Conservation (phyloP, 2,797 vertebrate species). For the Intellagama lesueurii region DNA sequence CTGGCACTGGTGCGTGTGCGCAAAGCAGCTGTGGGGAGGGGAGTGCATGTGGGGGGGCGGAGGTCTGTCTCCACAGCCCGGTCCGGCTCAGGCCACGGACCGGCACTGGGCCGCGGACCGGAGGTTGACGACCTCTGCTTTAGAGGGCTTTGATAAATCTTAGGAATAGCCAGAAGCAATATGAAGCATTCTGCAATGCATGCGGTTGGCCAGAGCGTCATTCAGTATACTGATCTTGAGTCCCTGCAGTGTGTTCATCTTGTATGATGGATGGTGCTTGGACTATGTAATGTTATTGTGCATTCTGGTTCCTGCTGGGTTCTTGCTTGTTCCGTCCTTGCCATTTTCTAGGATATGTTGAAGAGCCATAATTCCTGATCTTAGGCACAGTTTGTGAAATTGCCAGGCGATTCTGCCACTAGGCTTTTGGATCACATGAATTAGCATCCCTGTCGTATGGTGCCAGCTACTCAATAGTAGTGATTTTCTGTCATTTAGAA, state of each 20-base stretch:
- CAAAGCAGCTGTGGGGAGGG: no score
- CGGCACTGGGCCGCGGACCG: no score
- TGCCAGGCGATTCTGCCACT: constrained; percentile 41
- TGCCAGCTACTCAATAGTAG: constrained; percentile 43
- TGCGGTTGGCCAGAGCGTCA: constrained; percentile 3
- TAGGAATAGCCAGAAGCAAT: neutral
- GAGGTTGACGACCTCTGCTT: no score
- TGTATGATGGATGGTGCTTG: neutral
- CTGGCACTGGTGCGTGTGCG: no score
- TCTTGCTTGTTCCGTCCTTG: constrained; percentile 18
- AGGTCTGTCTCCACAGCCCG: no score
- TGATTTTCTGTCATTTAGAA: constrained; percentile 58
- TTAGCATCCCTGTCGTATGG: constrained; percentile 49
- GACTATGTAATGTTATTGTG: neutral
- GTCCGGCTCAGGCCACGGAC: no score
- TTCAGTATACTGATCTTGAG: neutral
- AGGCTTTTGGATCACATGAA: constrained; percentile 42
- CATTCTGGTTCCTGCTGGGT: neutral
- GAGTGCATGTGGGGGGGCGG: no score
- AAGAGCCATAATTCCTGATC: constrained; percentile 60
- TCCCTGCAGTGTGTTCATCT: constrained; percentile 33
- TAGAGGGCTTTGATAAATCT: neutral
- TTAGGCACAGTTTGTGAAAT: constrained; percentile 49
- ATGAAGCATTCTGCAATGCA: neutral
- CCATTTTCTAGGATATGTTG: constrained; percentile 40